Base-by-base conservation (phyloP, 1,140 invertebrate genomes). In the Pogonognathellus flavescens region DNA sequence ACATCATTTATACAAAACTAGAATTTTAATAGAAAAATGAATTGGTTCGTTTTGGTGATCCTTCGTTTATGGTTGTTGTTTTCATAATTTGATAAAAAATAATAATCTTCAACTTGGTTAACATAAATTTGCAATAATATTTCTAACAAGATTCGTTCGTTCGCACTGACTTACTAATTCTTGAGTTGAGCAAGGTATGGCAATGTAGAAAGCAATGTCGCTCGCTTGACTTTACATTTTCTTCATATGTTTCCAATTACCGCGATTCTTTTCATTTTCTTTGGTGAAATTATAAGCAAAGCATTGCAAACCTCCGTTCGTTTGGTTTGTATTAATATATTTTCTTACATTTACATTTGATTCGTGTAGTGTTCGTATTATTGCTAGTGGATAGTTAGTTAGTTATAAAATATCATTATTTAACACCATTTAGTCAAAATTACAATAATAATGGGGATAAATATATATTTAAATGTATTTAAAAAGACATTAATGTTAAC, bases 161-260 rank as follows among this genome's bases (percentile, higher is more conserved):
- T 66, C 62, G 62, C 62, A 66, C 62, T 66, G 62, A 66, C 62
- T 80, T 80, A 80, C 72, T 80, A 80, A 80, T 52, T 31, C 55
- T 59, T 18, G 18, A 16, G 13, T 16, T 16, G 13, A 84, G 85
- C 85, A 83, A 82, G 82, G 85, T 86, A 83, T 86, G 84, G 84
- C 84, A 85, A 72, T 72, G 59, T 80, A 82, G 81, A 60, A 81
- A 83, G 85, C 85, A 86, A 57, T 86, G 85, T 86, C 53, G 85
- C 82, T 86, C 81, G 85, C 85, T 86, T n/a, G n/a, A 57, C 50
- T 41, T 83, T 59, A 50, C 41, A 13, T 82, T 31, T 60, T 62
- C 62, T 41, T 41, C 31, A 41, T 41, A 16, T 14, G 18, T 82
- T 82, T 80, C 10, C 9, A 80, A 70, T 70, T 80, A 49, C 16